A percentile compares a stretch with the other conserved stretches of the same genome.
Evolutionary conservation across 2,113 vertebrate genomes (phyloP).

Genomic region (Bubo blakistoni): DNA sequence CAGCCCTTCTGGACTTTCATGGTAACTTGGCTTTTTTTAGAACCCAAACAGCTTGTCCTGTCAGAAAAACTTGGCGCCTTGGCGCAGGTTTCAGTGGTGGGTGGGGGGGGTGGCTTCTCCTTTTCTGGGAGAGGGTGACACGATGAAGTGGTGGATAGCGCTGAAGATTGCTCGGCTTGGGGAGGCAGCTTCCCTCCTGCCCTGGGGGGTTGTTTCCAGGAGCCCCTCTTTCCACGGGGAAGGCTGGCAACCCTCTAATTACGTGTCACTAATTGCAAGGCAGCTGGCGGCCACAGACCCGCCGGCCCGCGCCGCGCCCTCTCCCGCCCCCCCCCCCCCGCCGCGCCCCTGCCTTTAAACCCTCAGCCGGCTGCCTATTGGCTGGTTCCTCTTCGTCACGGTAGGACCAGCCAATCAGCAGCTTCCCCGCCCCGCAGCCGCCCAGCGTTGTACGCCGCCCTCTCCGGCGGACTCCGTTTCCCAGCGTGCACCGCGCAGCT

Average conservation of each 20-base stretch:
- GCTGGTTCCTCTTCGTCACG: accelerated
- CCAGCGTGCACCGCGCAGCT: background rate
- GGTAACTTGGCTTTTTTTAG: conserved; percentile 46
- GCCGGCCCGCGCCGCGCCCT: too few species aligned
- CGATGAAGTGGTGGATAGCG: background rate
- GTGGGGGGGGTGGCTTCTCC: background rate
- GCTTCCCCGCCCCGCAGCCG: accelerated
- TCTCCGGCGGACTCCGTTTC: accelerated
- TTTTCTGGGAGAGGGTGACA: conserved; percentile 2
- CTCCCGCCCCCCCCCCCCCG: too few species aligned
- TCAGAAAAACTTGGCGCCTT: background rate
- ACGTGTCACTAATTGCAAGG: accelerated
- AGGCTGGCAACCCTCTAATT: background rate
- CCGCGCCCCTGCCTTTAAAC: background rate
- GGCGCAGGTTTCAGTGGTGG: background rate
- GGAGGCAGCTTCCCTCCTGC: background rate
- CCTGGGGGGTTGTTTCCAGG: accelerated
- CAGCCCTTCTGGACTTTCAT: conserved; percentile 27
- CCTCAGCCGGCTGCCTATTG: background rate
- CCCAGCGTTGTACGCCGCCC: accelerated
- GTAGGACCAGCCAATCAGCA: background rate
- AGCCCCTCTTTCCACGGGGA: accelerated
- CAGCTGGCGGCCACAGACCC: too few species aligned
- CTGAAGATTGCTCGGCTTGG: background rate
- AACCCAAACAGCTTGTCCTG: background rate